phyloP scores from a whole-genome alignment of 2,797 vertebrate species.

The Heterohyrax brucei region DNA sequence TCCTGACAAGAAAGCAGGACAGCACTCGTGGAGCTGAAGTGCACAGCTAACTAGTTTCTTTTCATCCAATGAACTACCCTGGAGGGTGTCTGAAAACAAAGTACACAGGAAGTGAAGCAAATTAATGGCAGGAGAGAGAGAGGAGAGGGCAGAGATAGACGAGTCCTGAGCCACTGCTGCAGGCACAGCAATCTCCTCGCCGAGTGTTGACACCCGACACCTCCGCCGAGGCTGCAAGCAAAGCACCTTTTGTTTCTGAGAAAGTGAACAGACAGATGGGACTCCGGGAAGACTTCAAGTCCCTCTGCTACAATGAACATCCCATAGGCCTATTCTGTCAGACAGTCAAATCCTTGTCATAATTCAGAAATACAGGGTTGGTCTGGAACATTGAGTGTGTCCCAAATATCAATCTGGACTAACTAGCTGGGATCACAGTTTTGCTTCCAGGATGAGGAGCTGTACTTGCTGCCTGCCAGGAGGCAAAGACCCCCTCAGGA shows the following conservation, averaged over 20 bases:
- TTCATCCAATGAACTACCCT: neutral
- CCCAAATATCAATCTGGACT: constrained; percentile 45
- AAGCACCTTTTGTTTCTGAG: neutral
- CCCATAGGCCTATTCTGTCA: constrained; percentile 60
- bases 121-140: neutral
- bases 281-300: neutral
- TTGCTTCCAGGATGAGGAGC: neutral
- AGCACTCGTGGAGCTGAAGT: neutral
- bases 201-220: neutral
- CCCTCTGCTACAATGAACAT: neutral
- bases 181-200: accelerated
- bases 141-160: neutral
- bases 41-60: neutral
- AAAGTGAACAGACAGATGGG: neutral
- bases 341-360: constrained; percentile 2
- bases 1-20: neutral
- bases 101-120: neutral
- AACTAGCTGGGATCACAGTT: neutral
- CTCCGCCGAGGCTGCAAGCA: neutral
- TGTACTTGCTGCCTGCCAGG: neutral
- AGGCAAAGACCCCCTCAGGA: constrained; percentile 33
- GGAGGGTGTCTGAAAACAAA: neutral
- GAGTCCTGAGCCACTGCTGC: neutral
- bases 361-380: constrained; percentile 40
- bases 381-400: accelerated